Evolutionary conservation across 2,113 vertebrate genomes (phyloP).

Genomic region (Danionella cerebrum): DNA sequence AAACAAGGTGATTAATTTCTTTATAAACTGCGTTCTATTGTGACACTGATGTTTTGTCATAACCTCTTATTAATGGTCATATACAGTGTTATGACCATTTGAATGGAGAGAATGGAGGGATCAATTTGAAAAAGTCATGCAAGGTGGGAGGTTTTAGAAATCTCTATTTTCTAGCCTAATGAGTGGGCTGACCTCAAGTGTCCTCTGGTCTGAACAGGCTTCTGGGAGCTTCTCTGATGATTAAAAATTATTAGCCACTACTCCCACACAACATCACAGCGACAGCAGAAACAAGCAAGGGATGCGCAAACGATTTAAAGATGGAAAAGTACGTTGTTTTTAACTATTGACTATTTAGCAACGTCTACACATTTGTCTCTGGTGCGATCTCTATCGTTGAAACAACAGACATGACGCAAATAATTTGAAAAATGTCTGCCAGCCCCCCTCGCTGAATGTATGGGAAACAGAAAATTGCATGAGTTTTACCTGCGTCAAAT

Average conservation of each 20-base stretch:
- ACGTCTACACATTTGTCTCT: no score
- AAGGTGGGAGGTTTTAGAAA: neutral
- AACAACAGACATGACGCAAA: no score
- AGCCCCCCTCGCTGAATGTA: no score
- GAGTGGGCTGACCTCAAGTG: slow-evolving; percentile 9
- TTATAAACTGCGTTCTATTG: no score
- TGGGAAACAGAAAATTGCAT: no score
- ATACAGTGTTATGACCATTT: no score
- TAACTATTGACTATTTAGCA: no score
- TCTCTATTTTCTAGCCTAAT: neutral
- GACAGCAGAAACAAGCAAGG: neutral
- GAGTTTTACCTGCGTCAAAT: no score
- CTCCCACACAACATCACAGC: slow-evolving; percentile 10
- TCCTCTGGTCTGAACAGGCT: slow-evolving; percentile 10
- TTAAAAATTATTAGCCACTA: neutral
- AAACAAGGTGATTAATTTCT: no score
- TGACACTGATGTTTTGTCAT: neutral
- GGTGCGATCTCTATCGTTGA: no score
- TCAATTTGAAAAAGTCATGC: neutral
- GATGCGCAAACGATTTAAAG: neutral
- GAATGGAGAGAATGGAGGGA: neutral
- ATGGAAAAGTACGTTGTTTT: neutral
- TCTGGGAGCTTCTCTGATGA: neutral
- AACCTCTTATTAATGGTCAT: no score
- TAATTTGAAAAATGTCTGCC: no score